Evolutionary conservation across 2,888 invertebrate genomes (phyloP).

Genomic region (Plutella xylostella): DNA sequence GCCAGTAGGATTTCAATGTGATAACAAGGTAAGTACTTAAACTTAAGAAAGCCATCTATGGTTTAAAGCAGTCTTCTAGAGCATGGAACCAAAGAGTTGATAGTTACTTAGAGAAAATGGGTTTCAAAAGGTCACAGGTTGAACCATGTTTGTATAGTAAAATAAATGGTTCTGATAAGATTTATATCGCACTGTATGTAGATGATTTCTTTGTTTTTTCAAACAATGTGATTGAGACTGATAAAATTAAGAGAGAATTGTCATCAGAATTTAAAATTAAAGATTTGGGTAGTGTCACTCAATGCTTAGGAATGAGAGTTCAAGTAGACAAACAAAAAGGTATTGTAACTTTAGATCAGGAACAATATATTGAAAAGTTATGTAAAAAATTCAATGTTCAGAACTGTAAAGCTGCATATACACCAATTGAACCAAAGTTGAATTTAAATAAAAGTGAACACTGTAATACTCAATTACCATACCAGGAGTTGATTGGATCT

Average conservation of each 20-base stretch:
- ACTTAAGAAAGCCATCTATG: slow-evolving; percentile 2
- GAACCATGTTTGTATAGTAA: slow-evolving; percentile 1
- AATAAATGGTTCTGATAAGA: not conserved
- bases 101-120: not conserved
- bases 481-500: slow-evolving; percentile 9
- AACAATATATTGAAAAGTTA: slow-evolving; percentile 1
- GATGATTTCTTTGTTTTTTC: slow-evolving; percentile 5
- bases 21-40: not conserved
- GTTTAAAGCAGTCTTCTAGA: slow-evolving; percentile 1
- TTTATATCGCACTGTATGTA: not conserved
- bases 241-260: not conserved
- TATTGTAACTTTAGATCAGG: not conserved
- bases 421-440: not conserved
- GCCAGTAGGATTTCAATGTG: not conserved
- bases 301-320: not conserved
- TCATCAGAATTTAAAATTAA: not conserved
- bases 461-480: not conserved
- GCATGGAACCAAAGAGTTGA: not conserved
- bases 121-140: not conserved
- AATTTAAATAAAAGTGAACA: not conserved
- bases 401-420: not conserved
- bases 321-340: not conserved
- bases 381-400: not conserved
- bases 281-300: not conserved
- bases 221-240: not conserved